Base-by-base conservation (phyloP, 2,888 invertebrate genomes). In the Perizoma affinitatum region DNA sequence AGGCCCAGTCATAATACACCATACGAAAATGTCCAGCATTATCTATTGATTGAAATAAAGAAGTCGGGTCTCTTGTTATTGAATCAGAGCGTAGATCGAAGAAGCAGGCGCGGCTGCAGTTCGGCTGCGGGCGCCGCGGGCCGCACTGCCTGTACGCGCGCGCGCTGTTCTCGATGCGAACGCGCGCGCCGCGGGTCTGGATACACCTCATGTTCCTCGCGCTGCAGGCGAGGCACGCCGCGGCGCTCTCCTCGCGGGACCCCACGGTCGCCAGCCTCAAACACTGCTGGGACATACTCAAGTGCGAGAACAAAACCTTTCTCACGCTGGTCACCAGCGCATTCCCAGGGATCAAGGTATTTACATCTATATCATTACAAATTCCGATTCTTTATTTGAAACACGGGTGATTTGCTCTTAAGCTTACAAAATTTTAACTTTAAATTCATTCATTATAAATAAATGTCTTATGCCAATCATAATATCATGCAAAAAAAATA, bases 151-250 rank as follows among this genome's bases (percentile, higher is more conserved):
- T 98, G 65, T 98, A 97, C 92, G 95, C 95, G 60, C 95, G 95
- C 79, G 95, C 96, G 7, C 94, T 95, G 72, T 96, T 96, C 88
- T 95, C 95, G 8, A 95, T 96, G 95, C 93, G 95, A 69, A 96
- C 96, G 38, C 94, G 97, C 67, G 95, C 96, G 80, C 96, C 98
- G 0, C 94, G 97, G 70, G 96, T 96, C 46, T 98, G 98, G 98
- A 96, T 98, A 68, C 98, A 98, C 90, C 94, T 98, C 52, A 98
- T 98, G 98, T 98, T 98, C 88, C 94, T 98, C 54, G 97, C 98
- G 66, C 94, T 98, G 66, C 98, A 98, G 94, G 96, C 97, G 6
- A 93, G 96, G 62, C 95, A 96, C 69, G 93, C 94, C 52, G 95
- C 95, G 64, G 97, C 97, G 22, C 88, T 97, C 34, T 96, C 96